Evolutionary conservation across 2,113 vertebrate genomes (phyloP).

Genomic region (Pipa parva): DNA sequence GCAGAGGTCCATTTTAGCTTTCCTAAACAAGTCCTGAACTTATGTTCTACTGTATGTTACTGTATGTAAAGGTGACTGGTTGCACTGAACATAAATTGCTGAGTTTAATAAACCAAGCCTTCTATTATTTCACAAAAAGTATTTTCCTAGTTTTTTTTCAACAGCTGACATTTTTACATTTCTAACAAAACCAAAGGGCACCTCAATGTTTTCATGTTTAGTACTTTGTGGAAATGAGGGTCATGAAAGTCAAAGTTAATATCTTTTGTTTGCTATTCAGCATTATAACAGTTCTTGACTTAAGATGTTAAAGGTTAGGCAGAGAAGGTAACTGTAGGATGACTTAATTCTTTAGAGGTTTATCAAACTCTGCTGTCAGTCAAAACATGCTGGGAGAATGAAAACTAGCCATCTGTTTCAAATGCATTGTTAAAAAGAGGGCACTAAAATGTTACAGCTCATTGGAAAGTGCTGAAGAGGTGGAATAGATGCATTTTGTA

Average conservation of each 20-base stretch:
- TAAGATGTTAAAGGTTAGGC: constrained; percentile 66
- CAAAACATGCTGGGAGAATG: constrained; percentile 89
- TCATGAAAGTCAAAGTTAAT: constrained; percentile 64
- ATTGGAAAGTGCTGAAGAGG: constrained; percentile 56
- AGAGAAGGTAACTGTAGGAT: constrained; percentile 70
- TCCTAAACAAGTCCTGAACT: neutral
- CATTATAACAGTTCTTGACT: constrained; percentile 70
- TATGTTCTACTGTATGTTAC: neutral
- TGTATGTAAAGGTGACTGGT: neutral
- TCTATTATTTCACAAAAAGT: constrained; percentile 62
- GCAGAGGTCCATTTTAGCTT: no score
- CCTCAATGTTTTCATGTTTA: constrained; percentile 64
- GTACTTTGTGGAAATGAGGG: constrained; percentile 64
- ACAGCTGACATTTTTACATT: constrained; percentile 75
- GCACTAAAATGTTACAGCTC: constrained; percentile 68
- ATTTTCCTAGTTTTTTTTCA: constrained; percentile 71
- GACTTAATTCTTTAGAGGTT: constrained; percentile 78
- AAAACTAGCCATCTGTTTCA: constrained; percentile 89
- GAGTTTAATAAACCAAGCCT: constrained; percentile 60
- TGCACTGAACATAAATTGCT: constrained; percentile 37
- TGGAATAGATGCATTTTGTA: constrained; percentile 48
- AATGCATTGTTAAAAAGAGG: constrained; percentile 75
- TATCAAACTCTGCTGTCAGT: constrained; percentile 91
- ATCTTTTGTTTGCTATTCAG: constrained; percentile 79
- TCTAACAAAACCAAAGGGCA: constrained; percentile 71